Evolutionary conservation across 2,797 vertebrate species (phyloP), one percentile per base, ranked within the genome.

Genomic region (Delichon dasypus): DNA sequence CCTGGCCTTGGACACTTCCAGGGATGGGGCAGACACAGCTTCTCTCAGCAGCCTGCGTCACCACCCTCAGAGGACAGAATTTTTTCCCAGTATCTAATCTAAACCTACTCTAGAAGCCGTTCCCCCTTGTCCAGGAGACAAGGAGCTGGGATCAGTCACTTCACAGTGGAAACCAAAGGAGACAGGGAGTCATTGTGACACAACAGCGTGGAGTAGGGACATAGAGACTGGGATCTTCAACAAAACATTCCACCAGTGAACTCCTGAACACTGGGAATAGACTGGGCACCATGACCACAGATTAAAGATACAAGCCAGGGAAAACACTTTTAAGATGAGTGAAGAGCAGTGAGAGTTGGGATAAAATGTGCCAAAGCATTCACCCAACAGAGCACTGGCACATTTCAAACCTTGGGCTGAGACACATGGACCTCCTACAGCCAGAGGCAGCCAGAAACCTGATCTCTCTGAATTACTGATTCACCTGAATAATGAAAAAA

Each of bases 121-220:
- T 62, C 13, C 32, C 62, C 11, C 16, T 29, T 23, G 11, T 22
- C 42, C 64, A 70, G 51, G 30, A n/a, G 27, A 27, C 22, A 38
- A 18, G 26, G 57, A 65, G 55, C 50, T 74, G 68, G 32, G 30
- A 74, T 81, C 45, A 61, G 36, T 4, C 61, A 50, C 7, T 13
- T 23, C 25, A 13, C 5, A 11, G 50, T 15, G 42, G 23, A 44
- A 90, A 74, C 3, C 20, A 66, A 47, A 65, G 48, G 18, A 64
- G 36, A 36, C 1, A 2, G 6, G 21, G 40, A 72, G 60, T 7
- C 26, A 30, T 16, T 0, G 0, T 26, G 22, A 40, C 53, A 66
- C 51, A 62, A 19, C 2, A 32, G 26, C 48, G n/a, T 1, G 2
- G 38, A 45, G 9, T 0, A 64, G 44, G 53, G 34, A 60, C 0